These are phyloP conservation scores for Clarias fuscus DNA, from an alignment of 2,797 vertebrate genomes.

Conservation along the genomic window DNA sequence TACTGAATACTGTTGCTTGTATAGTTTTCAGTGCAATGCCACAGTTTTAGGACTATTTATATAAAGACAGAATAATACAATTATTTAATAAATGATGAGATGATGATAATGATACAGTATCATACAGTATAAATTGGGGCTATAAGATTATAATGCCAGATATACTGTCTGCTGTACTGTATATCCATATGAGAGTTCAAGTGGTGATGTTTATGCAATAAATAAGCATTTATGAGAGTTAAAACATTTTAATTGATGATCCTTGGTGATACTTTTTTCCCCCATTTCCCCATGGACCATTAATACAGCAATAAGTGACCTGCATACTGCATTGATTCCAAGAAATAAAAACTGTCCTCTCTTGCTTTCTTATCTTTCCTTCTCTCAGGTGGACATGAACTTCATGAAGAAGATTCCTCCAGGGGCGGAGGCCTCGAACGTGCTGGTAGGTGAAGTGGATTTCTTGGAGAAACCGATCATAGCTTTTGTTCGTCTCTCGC, in stretches of 20 bases:
- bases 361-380: neutral
- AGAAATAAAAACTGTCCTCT: neutral
- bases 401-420: conserved; percentile 98
- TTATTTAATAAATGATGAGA: neutral
- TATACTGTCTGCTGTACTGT: no score
- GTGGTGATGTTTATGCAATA: neutral
- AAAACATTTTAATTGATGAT: neutral
- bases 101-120: neutral
- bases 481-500: conserved; percentile 89
- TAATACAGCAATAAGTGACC: neutral
- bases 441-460: conserved; percentile 92
- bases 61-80: neutral
- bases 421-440: conserved; percentile 93
- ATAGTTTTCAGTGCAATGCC: neutral
- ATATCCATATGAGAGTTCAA: neutral
- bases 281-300: neutral
- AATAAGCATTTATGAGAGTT: neutral
- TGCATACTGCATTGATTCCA: neutral
- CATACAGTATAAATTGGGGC: neutral
- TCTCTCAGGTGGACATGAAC: conserved; percentile 91
- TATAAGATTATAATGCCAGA: neutral
- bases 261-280: neutral
- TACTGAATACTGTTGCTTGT: neutral
- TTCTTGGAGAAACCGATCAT: conserved; percentile 92
- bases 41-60: neutral